Conservation (phyloP, 2,888 invertebrate genomes). For the Plusia festucae region DNA sequence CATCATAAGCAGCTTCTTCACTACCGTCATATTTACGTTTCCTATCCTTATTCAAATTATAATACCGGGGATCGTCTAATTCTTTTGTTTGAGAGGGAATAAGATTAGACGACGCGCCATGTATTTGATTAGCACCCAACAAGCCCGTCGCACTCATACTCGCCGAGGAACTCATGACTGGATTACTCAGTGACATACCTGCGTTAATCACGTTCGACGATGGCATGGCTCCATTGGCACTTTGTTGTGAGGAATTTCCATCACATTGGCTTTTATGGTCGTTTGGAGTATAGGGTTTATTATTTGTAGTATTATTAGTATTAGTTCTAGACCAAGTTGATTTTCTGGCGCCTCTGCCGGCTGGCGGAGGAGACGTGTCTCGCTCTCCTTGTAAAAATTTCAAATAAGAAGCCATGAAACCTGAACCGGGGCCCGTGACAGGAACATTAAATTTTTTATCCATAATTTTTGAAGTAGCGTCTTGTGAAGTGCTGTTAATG, state of each 20-base stretch:
- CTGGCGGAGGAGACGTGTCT: constrained; percentile 94
- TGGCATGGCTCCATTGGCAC: constrained; percentile 83
- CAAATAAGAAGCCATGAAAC: constrained; percentile 96
- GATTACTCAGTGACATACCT: constrained; percentile 79
- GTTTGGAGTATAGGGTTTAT: constrained; percentile 78
- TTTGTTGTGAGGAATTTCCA: constrained; percentile 75
- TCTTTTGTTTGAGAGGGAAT: constrained; percentile 82
- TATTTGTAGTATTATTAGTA: constrained; percentile 79
- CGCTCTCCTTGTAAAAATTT: constrained; percentile 95
- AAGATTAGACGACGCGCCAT: constrained; percentile 75
- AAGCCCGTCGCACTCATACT: constrained; percentile 82
- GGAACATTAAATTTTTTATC: constrained; percentile 91
- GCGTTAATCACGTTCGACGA: constrained; percentile 75
- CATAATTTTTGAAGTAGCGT: constrained; percentile 85
- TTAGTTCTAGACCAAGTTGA: constrained; percentile 90
- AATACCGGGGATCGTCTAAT: constrained; percentile 92
- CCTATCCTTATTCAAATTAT: constrained; percentile 92
- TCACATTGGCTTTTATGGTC: constrained; percentile 83
- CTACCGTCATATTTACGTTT: constrained; percentile 92
- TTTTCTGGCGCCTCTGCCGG: constrained; percentile 91
- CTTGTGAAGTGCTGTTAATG: constrained; percentile 85
- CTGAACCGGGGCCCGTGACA: constrained; percentile 91
- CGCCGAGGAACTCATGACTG: constrained; percentile 77
- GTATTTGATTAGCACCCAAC: constrained; percentile 84
- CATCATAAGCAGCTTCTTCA: constrained; percentile 91